phyloP scores from a whole-genome alignment of 2,797 vertebrate species.

The Echiichthys vipera region DNA sequence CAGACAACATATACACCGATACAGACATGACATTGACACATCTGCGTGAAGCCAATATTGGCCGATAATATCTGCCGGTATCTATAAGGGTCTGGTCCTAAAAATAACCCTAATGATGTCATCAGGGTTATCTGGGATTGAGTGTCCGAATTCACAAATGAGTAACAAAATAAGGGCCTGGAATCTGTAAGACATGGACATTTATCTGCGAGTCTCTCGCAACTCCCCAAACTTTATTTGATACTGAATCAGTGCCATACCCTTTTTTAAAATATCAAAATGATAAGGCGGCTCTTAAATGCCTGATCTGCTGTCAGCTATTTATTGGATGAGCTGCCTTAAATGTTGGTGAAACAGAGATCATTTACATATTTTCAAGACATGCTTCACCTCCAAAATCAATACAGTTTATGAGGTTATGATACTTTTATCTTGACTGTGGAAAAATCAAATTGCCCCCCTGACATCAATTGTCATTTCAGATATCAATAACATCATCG shows the following conservation, averaged over 20 bases:
- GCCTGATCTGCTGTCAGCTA: background rate
- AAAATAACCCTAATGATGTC: background rate
- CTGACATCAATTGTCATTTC: conserved; percentile 6
- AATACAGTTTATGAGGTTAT: background rate
- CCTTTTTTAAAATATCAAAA: background rate
- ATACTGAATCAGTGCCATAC: no score
- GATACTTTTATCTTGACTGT: background rate
- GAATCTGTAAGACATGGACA: background rate
- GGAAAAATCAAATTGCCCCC: background rate
- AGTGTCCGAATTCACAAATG: background rate
- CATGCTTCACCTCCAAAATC: background rate
- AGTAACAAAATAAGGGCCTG: background rate
- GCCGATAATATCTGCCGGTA: no score
- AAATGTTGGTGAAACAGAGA: background rate
- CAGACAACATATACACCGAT: no score
- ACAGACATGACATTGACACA: no score
- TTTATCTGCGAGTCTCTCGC: no score
- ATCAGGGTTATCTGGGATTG: background rate
- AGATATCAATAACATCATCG: conserved; percentile 13
- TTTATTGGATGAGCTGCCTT: background rate
- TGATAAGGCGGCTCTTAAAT: background rate
- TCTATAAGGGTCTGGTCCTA: no score
- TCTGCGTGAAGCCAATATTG: no score
- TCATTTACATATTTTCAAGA: background rate
- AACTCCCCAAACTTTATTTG: background rate